These are phyloP conservation scores for Leptopterna dolabrata DNA, from an alignment of 2,888 invertebrate genomes.

Conservation along the genomic window DNA sequence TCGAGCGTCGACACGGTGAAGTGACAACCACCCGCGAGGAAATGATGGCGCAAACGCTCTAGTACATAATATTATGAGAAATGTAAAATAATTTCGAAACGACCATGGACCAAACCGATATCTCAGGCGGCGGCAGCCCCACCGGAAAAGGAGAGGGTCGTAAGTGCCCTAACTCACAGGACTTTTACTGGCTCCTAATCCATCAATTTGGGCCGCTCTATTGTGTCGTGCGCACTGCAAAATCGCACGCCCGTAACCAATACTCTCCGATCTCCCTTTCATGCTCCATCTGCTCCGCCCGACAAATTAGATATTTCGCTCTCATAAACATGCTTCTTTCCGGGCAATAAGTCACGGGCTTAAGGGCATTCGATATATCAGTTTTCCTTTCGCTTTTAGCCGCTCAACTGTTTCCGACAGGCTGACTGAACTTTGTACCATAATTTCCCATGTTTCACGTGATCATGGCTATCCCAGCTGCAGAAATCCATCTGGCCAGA, in stretches of 20 bases:
- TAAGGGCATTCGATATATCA: background rate
- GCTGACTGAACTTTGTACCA: background rate
- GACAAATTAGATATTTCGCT: background rate
- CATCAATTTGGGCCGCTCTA: background rate
- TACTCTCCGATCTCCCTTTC: background rate
- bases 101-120: background rate
- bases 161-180: background rate
- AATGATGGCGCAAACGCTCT: too few relatives aligned
- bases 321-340: background rate
- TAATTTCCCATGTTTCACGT: too few relatives aligned
- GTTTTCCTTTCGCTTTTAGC: background rate
- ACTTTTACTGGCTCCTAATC: background rate
- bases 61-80: too few relatives aligned
- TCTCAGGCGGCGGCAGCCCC: background rate
- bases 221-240: slow-evolving; percentile 1
- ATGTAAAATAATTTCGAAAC: background rate
- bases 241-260: slow-evolving; percentile 11
- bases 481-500: too few relatives aligned
- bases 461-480: too few relatives aligned
- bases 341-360: background rate
- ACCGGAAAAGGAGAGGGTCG: background rate
- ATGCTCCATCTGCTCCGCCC: background rate
- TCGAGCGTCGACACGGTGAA: too few relatives aligned
- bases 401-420: background rate
- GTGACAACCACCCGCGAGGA: too few relatives aligned